Conservation (phyloP, 1,140 invertebrate species). For the Cotesia typhae region DNA sequence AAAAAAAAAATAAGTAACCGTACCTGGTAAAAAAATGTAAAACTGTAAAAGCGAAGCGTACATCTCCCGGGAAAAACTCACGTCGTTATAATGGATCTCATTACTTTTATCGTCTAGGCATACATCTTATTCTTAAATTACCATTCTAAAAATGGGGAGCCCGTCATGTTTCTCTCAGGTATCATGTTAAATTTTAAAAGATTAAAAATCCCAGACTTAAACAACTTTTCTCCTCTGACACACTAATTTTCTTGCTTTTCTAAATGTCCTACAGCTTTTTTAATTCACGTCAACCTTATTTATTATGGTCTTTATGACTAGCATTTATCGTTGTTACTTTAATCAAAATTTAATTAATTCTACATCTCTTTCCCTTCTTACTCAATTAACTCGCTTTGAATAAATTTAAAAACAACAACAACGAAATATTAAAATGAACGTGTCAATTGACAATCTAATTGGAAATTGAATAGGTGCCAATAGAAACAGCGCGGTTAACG, state of each 20-base stretch:
- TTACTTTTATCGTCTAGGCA: constrained; percentile 64
- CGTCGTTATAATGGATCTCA: constrained; percentile 64
- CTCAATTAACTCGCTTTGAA: too few relatives aligned
- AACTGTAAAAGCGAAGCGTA: constrained; percentile 20
- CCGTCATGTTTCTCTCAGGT: constrained; percentile 4
- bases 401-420: too few relatives aligned
- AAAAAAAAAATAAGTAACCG: constrained; percentile 4
- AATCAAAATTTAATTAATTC: too few relatives aligned
- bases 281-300: too few relatives aligned
- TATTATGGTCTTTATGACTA: too few relatives aligned
- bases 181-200: constrained; percentile 4
- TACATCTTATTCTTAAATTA: constrained; percentile 60
- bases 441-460: too few relatives aligned
- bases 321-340: too few relatives aligned
- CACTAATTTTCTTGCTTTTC: neutral
- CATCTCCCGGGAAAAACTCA: constrained; percentile 51
- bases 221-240: neutral
- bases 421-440: too few relatives aligned
- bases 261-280: too few relatives aligned
- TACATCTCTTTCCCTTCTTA: too few relatives aligned
- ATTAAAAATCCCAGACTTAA: constrained; percentile 21
- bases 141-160: constrained; percentile 28
- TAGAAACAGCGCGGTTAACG: too few relatives aligned
- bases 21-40: constrained; percentile 1
- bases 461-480: too few relatives aligned